Conservation (phyloP, 2,113 vertebrate species). For the Perccottus glenii region DNA sequence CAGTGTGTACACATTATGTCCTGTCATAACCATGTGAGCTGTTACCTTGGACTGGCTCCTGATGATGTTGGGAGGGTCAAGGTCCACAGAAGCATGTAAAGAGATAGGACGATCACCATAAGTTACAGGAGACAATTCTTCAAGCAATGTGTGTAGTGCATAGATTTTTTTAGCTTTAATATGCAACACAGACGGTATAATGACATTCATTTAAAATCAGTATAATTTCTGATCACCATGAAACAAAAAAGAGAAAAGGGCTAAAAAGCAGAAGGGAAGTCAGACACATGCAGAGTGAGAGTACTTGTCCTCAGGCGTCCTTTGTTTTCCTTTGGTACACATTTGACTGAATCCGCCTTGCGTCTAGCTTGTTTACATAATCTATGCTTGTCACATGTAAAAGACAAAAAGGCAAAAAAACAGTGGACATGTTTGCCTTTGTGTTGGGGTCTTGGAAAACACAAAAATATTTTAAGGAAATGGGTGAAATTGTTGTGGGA, state of each 20-base stretch:
- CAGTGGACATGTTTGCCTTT: constrained; percentile 2
- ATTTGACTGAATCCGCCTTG: background rate
- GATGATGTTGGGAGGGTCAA: constrained; percentile 50
- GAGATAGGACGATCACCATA: constrained; percentile 38
- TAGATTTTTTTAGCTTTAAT: constrained; percentile 1
- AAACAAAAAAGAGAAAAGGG: background rate
- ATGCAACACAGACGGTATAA: background rate
- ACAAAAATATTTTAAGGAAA: background rate
- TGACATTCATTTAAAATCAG: background rate
- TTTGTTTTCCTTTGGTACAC: constrained; percentile 12
- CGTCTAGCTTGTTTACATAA: constrained; percentile 16
- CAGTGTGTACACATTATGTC: constrained; percentile 19
- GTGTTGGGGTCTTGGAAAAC: constrained; percentile 3
- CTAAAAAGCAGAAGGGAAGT: constrained; percentile 15
- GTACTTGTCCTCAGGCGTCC: constrained; percentile 1
- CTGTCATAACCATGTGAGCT: constrained; percentile 26
- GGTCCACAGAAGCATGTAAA: constrained; percentile 50
- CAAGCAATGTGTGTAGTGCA: background rate
- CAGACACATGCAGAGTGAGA: constrained; percentile 1
- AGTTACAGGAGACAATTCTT: background rate
- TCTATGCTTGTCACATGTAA: constrained; percentile 30
- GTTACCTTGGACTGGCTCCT: constrained; percentile 78
- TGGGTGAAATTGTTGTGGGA: background rate
- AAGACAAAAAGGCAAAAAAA: constrained; percentile 13
- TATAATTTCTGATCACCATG: no score